These are phyloP conservation scores for Zaprionus ghesquierei DNA, from an alignment of 1,140 invertebrate species.

Conservation along the genomic window DNA sequence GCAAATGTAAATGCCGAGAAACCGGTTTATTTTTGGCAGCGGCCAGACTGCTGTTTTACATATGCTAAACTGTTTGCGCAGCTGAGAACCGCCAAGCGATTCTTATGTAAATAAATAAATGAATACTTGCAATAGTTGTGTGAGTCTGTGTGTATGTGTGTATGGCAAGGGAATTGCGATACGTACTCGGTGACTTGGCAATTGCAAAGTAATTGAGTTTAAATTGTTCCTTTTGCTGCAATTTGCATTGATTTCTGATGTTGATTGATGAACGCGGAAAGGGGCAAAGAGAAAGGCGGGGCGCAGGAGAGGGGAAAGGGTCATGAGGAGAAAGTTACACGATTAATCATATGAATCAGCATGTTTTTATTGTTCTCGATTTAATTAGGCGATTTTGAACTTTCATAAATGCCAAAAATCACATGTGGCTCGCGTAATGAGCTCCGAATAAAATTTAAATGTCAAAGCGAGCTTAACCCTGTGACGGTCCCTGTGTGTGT, in stretches of 20 bases:
- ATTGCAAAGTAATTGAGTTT: constrained; percentile 11
- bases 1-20: constrained; percentile 1
- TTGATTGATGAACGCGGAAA: constrained; percentile 11
- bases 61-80: constrained; percentile 18
- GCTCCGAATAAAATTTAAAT: constrained; percentile 9
- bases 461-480: not conserved
- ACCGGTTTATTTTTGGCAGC: constrained; percentile 6
- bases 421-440: not conserved
- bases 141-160: not conserved
- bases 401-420: not conserved
- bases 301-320: too few species aligned
- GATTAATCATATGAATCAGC: not conserved
- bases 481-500: not conserved
- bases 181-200: constrained; percentile 5
- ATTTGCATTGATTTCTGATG: constrained; percentile 10
- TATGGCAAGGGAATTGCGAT: constrained; percentile 3
- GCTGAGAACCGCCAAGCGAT: constrained; percentile 6
- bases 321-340: constrained; percentile 13
- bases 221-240: not conserved
- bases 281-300: not conserved
- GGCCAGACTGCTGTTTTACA: constrained; percentile 3
- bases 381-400: not conserved
- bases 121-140: not conserved
- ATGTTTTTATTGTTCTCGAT: not conserved
- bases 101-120: constrained; percentile 26